Base-by-base conservation (phyloP, 2,888 invertebrate genomes). In the Caenorhabditis sp. region DNA sequence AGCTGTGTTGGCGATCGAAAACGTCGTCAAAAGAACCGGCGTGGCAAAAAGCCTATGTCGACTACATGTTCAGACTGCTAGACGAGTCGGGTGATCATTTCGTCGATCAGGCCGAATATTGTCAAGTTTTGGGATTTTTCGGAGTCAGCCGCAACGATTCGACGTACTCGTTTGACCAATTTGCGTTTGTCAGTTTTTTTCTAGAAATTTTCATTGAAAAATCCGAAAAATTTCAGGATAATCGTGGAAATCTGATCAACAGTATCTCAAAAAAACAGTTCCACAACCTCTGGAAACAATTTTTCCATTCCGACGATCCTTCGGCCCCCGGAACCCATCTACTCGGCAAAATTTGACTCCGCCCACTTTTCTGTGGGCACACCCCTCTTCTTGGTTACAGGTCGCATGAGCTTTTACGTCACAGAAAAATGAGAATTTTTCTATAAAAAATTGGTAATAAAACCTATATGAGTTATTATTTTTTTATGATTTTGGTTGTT, bases 41-140 rank as follows among this genome's bases (percentile, higher is more conserved):
- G 4, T 79, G 79, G 79, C 76, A 75, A 65, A 71, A 72, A 53
- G 69, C 68, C 21, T 79, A 79, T 66, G 65, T 77, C 19, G 77
- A 79, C 50, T 79, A 79, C 61, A 77, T 79, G 70, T 79, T 76
- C 62, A 69, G 71, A 51, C 69, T 79, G 21, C 19, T 79, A 1
- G 79, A 79, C 50, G 79, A 77, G 26, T 77, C 77, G 17, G 79
- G 79, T 79, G 79, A 79, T 62, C 68, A 71, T 54, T 72, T 77
- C 53, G 77, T 79, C 17, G 79, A 79, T 59, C 74, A 72, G 31
- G 68, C 77, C 14, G 79, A 79, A 61, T 79, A 79, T 65, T 72
- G 75, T 19, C 77, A 79, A 69, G 77, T 79, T 26, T 62, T 79
- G 57, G 71, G 72, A 24, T 79, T 75, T 66, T 79, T 79, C 60